Percentiles rank a stretch among this genome's conserved stretches.
Evolutionary conservation across 2,113 vertebrate species (phyloP).

Genomic region (Chaenocephalus aceratus): DNA sequence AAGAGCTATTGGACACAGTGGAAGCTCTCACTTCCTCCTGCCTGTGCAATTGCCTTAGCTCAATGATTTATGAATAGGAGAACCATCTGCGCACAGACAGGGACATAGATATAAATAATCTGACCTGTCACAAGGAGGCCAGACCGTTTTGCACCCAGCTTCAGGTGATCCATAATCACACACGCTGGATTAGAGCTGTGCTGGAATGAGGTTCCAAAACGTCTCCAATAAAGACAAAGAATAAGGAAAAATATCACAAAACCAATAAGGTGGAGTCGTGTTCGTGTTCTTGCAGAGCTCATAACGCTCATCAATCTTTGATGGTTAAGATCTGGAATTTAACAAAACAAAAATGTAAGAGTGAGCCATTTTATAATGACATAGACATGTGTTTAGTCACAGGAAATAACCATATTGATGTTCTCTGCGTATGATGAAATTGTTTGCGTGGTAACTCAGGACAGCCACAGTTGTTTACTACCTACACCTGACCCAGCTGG

Average conservation of each 20-base stretch:
- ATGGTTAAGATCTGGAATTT: background rate
- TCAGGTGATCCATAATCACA: constrained; percentile 50
- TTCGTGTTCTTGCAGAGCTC: constrained; percentile 8
- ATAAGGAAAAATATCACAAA: background rate
- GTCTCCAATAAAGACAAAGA: background rate
- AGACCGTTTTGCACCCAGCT: constrained; percentile 23
- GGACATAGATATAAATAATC: constrained; percentile 79
- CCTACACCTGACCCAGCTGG: constrained; percentile 44
- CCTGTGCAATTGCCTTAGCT: constrained; percentile 81
- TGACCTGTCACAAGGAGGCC: constrained; percentile 58
- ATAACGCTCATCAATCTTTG: background rate
- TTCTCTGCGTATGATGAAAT: constrained; percentile 3
- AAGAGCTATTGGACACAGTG: constrained; percentile 65
- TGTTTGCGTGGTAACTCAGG: background rate
- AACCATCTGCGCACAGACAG: constrained; percentile 77
- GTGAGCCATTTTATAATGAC: background rate
- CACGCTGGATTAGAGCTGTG: background rate
- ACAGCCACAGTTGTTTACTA: constrained; percentile 41
- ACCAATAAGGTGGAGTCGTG: background rate
- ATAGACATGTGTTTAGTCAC: background rate
- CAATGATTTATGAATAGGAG: constrained; percentile 83
- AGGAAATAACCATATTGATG: background rate
- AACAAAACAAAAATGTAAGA: background rate
- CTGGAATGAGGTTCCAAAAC: constrained; percentile 7
- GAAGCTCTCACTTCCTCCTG: constrained; percentile 68